Evolutionary conservation across 2,888 invertebrate species (phyloP), one percentile per base, ranked within the genome.

Genomic region (Conchocele bisecta): DNA sequence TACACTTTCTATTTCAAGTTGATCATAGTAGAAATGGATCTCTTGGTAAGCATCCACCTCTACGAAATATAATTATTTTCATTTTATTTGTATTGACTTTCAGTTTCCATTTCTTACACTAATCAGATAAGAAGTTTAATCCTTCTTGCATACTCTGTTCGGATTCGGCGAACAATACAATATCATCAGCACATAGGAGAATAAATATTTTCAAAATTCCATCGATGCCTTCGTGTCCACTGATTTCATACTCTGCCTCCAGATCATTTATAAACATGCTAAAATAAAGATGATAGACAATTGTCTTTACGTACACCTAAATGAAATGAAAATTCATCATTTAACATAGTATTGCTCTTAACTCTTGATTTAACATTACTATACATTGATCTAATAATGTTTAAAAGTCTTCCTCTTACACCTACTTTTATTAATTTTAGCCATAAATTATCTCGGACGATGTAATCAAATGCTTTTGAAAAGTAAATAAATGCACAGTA

Each of bases 301-400:
- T 59, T 59, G 11, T 53, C 66, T 31, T 66, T 58, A 37, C 66
- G 50, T 7, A 66, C 51, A 22, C 66, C 66, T 20, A 28, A 31
- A n/a, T 51, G 35, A 59, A 58, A 66, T 24, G 11, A 7, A 22
- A 59, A 66, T 26, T 31, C 35, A 20, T 66, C 50, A 7, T 50
- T 37, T 17, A 33, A 28, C 17, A 28, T 28, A 28, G 41, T 20
- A 51, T 31, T 20, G 42, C 29, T 29, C 6, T 31, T 20, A 22
- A 66, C 35, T 41, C 37, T 51, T 24, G 48, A 56, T 57, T 57
- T 65, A 20, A 57, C 53, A 20, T 35, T 26, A 22, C 15, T 35
- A 33, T 66, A 59, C 58, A 66, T 66, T 39, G 46, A 56, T n/a
- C n/a, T 15, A 24, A 58, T 59, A 26, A 51, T 28, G 15, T 66